Base-by-base conservation (phyloP, 30 jellyfish, hydroid and myxozoan species). In the Sanderia malayensis region DNA sequence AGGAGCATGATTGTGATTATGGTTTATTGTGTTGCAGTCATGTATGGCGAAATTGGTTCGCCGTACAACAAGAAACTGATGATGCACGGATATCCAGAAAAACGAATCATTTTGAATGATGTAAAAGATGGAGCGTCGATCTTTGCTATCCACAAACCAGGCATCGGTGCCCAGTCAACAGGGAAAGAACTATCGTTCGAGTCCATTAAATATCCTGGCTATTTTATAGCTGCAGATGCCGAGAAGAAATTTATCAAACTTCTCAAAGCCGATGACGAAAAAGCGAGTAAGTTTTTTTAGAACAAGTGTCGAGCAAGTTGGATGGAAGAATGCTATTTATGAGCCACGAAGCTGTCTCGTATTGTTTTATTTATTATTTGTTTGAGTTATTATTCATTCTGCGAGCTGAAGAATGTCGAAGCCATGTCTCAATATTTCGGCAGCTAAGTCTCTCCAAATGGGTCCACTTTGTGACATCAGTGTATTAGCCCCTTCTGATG, bases 41-140 rank as follows among this genome's bases (percentile, higher is more conserved):
- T 25, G 63, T 78, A 64, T 30, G 89, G 82, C 27, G 81, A 82
- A 24, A 9, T 85, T 26, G 95, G 95, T 6, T 88, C 79, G 24
- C 95, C 95, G 1, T 68, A 74, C 62, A 72, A 67, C 44, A 37
- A 41, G 26, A 91, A 84, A 28, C 47, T 74, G 31, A 67, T 74
- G 82, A 49, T 85, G 22, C 95, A 85, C 58, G 76, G 80, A n/a
- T 85, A 85, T 67, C 73, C 71, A 29, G 90, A 78, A 47, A 63
- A 63, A 28, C 72, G 76, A 29, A 72, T 77, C 4, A 67, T 37
- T 11, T 26, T 85, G 24, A 85, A 90, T n/a, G 57, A 52, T 1
- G 64, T 53, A 6, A 85, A 52, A 46, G 95, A 85, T 41, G 95
- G 95, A 1, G 95, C 95, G 15, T 64, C 60, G 0, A 44, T 74